Base-by-base conservation (phyloP, 2,888 invertebrate species). In the Idaea biselata region DNA sequence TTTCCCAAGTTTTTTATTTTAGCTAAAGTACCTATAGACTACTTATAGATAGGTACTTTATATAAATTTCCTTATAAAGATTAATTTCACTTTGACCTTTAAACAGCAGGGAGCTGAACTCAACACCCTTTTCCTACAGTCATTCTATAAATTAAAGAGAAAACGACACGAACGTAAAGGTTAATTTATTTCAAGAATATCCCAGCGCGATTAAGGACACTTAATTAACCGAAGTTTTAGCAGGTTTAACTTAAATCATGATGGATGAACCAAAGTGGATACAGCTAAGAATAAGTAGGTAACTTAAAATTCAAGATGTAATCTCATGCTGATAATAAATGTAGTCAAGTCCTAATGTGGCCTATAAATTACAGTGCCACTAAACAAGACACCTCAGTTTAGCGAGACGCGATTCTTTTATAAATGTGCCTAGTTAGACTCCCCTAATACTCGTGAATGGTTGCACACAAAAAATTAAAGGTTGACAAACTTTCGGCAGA, bases 401-500 rank as follows among this genome's bases (percentile, higher is more conserved):
- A 63, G 57, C 58, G 59, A 17, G 61, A 69, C 72, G 72, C 74
- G 73, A 70, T 68, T 65, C 73, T 72, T 74, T 74, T 72, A 75
- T 68, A 70, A 72, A 72, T 70, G 64, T 60, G 62, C n/a, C 64
- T 64, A 67, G 60, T 63, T 68, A 63, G 61, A 60, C 58, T 65
- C 63, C 56, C 18, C 11, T 0, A 55, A 56, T 56, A n/a, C 17
- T 70, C 73, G 70, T 76, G 80, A 80, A 79, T 77, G 78, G 82
- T 82, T 80, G 80, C 81, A 79, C 74, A 88, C 82, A 88, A 89
- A 89, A 90, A 90, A 88, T 78, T 81, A 82, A 84, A 90, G 88
- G 91, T 91, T 91, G 90, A 89, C 89, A 91, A 92, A 91, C 91
- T 92, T 91, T 89, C 83, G 86, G 89, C 77, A 80, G 82, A 76